Evolutionary conservation across 2,113 vertebrate species (phyloP), one percentile per base, ranked within the genome.

Genomic region (Malaclemys terrapin): DNA sequence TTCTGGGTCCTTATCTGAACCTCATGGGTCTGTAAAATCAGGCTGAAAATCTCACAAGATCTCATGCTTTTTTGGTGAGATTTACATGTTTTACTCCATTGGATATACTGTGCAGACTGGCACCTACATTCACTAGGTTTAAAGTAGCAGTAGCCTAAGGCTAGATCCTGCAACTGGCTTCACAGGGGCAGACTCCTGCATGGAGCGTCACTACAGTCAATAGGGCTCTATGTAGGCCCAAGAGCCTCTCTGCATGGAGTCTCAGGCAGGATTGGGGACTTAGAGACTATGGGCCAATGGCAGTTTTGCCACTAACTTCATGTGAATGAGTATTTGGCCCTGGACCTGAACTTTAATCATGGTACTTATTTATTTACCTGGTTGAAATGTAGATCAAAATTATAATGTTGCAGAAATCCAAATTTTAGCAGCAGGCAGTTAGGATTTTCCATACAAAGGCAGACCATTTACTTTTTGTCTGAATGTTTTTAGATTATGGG

Each of bases 321-420:
- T 75, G 19, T 75, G 72, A 11, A 75, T 75, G 72, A 75, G 22
- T 22, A 45, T 75, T 42, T 75, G n/a, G 72, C 38, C 13, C 7
- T 65, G 35, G 62, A n/a, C 31, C 38, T 75, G 72, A 75, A 75
- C 38, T 75, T 45, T 45, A 25, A 75, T n/a, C 72, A 24, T 75
- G 10, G n/a, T 25, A 75, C n/a, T 13, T 75, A 75, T 75, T 42
- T 75, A 45, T 42, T 75, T 13, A 2, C 13, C 78, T 49, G 83
- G 59, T 49, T 1, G 9, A 88, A 29, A 8, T 29, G 1, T 22
- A 2, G 42, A 45, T n/a, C 38, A 62, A 83, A 89, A 42, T 31
- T 1, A 1, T 8, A 83, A 3, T 7, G 0, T 42, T 9, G 1
- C n/a, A 65, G 79, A 3, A 45, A 0, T 6, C 31, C 2, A 1